Evolutionary conservation across 2,888 invertebrate genomes (phyloP), one percentile per base, ranked within the genome.

Genomic region (Tachystola acroxantha): DNA sequence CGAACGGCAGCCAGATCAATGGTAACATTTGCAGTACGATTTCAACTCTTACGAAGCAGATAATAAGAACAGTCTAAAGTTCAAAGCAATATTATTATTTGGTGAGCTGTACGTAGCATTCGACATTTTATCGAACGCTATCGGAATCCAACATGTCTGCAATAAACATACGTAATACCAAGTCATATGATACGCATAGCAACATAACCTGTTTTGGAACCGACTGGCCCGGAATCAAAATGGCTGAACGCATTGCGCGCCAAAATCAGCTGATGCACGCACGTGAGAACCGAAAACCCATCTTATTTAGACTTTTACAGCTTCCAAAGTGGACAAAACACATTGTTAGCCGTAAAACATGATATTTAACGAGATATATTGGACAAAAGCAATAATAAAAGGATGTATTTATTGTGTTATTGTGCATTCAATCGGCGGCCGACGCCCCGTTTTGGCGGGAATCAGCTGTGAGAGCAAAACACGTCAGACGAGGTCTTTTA

Each of bases 251-350:
- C 10, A 12, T 35, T 39, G 40, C 55, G 42, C 60, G 60, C 58
- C 53, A 52, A 59, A 51, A 58, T 56, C 61, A 62, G 59, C 61
- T 62, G 61, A 49, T 50, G 22, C n/a, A 6, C 33, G 37, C 10
- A 45, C 48, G 52, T 51, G 53, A 50, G 48, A 52, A 42, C 39
- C 33, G 20, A 40, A 37, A 36, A 12, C 7, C 7, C 11, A 19
- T 28, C 31, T 29, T 29, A 42, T 40, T 34, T 37, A 36, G 39
- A 26, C 37, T 30, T 24, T 30, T 27, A 24, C 37, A 20, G 25
- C 22, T 13, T 40, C 40, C 33, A 47, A 50, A 48, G 16, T n/a
- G 10, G 10, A 16, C 28, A 42, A 36, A 33, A 28, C 13, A 3
- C 27, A 50, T 56, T 53, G 52, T 56, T 42, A 29, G 22, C 46